Conservation (phyloP, 92 coral and sea anemone genomes). For the Scolanthus callimorphus region DNA sequence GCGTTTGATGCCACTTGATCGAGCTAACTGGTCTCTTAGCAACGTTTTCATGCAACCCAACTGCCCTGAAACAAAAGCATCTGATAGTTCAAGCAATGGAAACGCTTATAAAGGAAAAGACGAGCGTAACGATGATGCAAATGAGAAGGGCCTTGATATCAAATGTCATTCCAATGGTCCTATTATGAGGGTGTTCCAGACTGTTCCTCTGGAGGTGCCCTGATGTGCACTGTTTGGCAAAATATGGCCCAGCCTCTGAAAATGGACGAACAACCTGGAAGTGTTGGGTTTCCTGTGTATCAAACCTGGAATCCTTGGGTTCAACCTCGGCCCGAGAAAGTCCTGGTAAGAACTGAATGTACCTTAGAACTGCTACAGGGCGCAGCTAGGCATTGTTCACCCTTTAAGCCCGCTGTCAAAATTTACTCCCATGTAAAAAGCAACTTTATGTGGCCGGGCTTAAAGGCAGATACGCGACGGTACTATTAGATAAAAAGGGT, state of each 20-base stretch:
- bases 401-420: no score
- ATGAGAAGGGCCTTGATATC: not conserved
- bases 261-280: conserved; percentile 1
- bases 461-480: no score
- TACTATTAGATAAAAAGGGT: no score
- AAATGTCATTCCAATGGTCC: no score
- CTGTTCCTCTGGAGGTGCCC: conserved; percentile 18
- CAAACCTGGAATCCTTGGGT: conserved; percentile 27
- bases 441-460: no score
- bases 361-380: no score
- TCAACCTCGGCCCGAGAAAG: conserved; percentile 13
- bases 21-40: conserved; percentile 5
- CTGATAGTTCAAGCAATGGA: not conserved
- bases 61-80: conserved; percentile 1
- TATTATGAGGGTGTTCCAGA: no score
- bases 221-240: conserved; percentile 23
- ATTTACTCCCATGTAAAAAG: no score
- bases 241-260: conserved; percentile 14
- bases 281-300: not conserved
- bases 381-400: no score
- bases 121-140: not conserved
- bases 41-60: conserved; percentile 17
- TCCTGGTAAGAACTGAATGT: no score
- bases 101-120: not conserved
- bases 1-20: conserved; percentile 18